phyloP scores from a whole-genome alignment of 2,113 vertebrate genomes.

The Steatornis caripensis region DNA sequence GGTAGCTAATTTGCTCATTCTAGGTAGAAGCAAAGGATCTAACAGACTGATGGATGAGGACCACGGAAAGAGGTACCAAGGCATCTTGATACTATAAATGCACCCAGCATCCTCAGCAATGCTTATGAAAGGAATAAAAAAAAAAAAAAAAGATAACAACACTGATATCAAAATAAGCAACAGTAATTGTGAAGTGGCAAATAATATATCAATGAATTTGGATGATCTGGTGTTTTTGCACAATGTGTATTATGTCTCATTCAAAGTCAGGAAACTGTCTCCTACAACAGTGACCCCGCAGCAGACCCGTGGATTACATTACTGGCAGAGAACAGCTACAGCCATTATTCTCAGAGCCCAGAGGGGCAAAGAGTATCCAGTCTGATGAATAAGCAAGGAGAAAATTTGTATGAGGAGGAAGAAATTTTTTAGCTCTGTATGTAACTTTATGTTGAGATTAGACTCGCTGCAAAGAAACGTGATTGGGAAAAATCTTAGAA shows the following conservation, averaged over 20 bases:
- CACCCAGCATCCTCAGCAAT: not conserved
- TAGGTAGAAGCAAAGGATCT: not conserved
- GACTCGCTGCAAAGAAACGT: fast-evolving
- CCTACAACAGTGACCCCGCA: not conserved
- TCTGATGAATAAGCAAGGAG: not conserved
- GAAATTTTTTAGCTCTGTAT: not conserved
- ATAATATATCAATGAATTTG: not conserved
- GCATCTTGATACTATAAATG: not conserved
- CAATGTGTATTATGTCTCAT: not conserved
- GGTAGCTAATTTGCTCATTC: not conserved
- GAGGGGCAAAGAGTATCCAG: not conserved
- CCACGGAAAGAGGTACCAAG: not conserved
- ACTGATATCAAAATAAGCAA: not conserved
- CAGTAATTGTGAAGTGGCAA: not conserved
- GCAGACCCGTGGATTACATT: not conserved
- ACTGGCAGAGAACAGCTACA: not conserved
- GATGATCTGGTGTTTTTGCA: not conserved
- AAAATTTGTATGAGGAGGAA: not conserved
- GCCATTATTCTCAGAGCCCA: not conserved
- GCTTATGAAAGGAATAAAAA: too few relatives aligned
- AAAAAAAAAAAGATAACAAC: not conserved
- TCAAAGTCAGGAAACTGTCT: not conserved
- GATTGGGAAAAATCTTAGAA: fast-evolving
- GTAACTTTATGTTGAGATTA: not conserved
- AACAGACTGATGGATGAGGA: not conserved